Percentiles rank a stretch among this genome's conserved stretches.
phyloP scores from a whole-genome alignment of 2,113 vertebrate species.

The Myotis yumanensis region DNA sequence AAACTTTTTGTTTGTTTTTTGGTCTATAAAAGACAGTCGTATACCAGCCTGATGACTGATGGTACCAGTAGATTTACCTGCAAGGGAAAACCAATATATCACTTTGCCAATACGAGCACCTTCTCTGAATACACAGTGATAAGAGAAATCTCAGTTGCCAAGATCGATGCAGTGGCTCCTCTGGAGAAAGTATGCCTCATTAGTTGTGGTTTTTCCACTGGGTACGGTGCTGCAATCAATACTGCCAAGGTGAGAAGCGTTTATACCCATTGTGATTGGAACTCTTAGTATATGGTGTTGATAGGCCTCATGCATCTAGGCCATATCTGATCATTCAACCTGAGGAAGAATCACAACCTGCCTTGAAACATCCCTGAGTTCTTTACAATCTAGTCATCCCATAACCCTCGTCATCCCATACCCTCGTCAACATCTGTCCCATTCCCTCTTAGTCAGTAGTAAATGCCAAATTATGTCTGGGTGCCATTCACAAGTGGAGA shows the following conservation, averaged over 20 bases:
- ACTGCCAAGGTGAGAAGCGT: slow-evolving; percentile 79
- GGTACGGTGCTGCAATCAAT: slow-evolving; percentile 81
- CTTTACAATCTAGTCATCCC: not conserved
- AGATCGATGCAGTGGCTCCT: slow-evolving; percentile 76
- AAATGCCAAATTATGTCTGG: not conserved
- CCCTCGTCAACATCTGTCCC: not conserved
- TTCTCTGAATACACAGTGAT: slow-evolving; percentile 84
- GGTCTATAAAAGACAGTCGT: slow-evolving; percentile 58
- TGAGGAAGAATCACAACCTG: not conserved
- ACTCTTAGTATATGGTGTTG: not conserved
- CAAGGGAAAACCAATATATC: slow-evolving; percentile 80
- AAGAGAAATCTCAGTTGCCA: slow-evolving; percentile 74
- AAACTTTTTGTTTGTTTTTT: slow-evolving; percentile 31
- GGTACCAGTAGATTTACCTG: slow-evolving; percentile 83
- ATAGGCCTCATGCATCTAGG: not conserved
- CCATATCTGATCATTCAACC: not conserved
- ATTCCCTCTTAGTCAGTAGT: not conserved
- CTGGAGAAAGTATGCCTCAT: slow-evolving; percentile 82
- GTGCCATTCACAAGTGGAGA: not conserved
- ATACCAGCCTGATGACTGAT: slow-evolving; percentile 76
- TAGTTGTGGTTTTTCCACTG: slow-evolving; percentile 84
- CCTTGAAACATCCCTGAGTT: not conserved
- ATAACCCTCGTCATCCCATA: not conserved
- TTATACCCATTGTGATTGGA: not conserved
- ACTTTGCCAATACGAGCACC: slow-evolving; percentile 79